A percentile compares a stretch with the other conserved stretches of the same genome.
Conservation (phyloP, 1,140 invertebrate species). For the Heterodera carotae region DNA sequence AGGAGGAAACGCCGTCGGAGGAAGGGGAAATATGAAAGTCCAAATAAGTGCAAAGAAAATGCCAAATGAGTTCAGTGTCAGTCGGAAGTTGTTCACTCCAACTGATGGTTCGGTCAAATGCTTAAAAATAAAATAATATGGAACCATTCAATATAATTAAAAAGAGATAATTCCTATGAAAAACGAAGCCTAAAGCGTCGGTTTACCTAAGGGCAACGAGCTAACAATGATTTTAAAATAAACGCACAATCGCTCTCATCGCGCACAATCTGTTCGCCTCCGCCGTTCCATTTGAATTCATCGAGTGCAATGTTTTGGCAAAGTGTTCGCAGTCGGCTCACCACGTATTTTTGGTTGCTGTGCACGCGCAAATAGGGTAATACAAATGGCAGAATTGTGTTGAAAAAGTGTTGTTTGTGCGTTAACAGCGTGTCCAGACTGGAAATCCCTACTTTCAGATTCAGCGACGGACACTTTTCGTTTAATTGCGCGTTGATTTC, state of each 20-base stretch:
- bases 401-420: slow-evolving; percentile 18
- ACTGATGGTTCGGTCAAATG: slow-evolving; percentile 6
- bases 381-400: slow-evolving; percentile 37
- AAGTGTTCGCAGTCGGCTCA: slow-evolving; percentile 33
- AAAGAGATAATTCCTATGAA: background rate
- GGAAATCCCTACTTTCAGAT: slow-evolving; percentile 35
- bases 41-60: slow-evolving; percentile 34
- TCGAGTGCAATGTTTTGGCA: slow-evolving; percentile 36
- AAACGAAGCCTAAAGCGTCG: no score
- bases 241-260: slow-evolving; percentile 29
- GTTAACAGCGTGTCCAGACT: slow-evolving; percentile 14
- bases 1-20: slow-evolving; percentile 13
- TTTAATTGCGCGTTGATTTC: slow-evolving; percentile 24
- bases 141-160: background rate
- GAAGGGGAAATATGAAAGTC: slow-evolving; percentile 32
- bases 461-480: slow-evolving; percentile 28
- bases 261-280: slow-evolving; percentile 15
- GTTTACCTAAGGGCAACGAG: background rate
- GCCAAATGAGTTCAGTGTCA: slow-evolving; percentile 33
- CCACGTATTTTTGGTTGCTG: slow-evolving; percentile 46
- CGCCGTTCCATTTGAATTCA: slow-evolving; percentile 36
- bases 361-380: slow-evolving; percentile 44
- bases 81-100: slow-evolving; percentile 35
- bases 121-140: slow-evolving; percentile 13
- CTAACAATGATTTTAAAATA: background rate